Evolutionary conservation across 64 coral and sea anemone species (phyloP).

Genomic region (Porites australiensis): DNA sequence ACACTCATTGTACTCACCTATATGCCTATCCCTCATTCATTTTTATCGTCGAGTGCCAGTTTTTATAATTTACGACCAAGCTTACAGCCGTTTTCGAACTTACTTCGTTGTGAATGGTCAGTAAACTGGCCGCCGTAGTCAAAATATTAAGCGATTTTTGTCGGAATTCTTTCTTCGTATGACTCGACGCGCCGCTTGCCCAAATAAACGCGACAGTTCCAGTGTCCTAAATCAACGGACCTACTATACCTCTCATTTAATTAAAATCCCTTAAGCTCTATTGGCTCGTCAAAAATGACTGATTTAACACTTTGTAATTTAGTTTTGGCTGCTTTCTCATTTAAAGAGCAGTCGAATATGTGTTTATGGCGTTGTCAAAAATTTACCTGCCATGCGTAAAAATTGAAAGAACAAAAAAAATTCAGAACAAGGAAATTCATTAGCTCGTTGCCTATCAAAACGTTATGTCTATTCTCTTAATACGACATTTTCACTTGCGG

Average conservation of each 20-base stretch:
- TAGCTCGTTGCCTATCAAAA: no score
- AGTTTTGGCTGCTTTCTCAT: not conserved
- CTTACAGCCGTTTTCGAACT: not conserved
- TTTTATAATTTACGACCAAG: not conserved
- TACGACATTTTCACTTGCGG: no score
- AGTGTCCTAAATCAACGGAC: not conserved
- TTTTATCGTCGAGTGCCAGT: not conserved
- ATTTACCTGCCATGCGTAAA: not conserved
- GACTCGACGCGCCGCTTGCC: not conserved
- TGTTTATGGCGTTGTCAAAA: not conserved
- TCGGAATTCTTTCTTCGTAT: not conserved
- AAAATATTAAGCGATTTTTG: not conserved
- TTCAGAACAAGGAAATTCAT: no score
- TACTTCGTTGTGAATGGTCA: not conserved
- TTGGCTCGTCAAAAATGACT: conserved; percentile 12
- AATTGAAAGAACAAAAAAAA: no score
- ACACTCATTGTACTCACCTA: not conserved
- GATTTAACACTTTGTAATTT: conserved; percentile 10
- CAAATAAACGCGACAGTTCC: conserved; percentile 13
- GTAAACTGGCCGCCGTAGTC: no score
- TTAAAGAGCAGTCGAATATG: no score
- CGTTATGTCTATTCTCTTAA: no score
- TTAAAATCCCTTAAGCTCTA: conserved; percentile 12
- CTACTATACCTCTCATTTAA: not conserved
- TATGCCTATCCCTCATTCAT: not conserved